These are phyloP conservation scores for Drosophila subsilvestris DNA, from an alignment of 2,888 invertebrate species.

Conservation along the genomic window DNA sequence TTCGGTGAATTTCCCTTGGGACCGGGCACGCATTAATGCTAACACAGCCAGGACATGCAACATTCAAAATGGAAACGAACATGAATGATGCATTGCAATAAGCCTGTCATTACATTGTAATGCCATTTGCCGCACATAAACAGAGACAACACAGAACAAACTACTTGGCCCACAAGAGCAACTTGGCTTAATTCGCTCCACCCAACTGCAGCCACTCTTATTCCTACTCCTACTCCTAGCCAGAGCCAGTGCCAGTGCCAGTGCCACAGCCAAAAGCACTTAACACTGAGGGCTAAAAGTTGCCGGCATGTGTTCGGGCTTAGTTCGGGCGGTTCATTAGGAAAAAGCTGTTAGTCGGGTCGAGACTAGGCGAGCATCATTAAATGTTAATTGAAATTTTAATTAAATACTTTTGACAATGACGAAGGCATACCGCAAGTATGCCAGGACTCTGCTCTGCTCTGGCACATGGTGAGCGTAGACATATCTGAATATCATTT, in stretches of 20 bases:
- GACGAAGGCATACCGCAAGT: conserved; percentile 62
- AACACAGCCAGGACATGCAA: conserved; percentile 42
- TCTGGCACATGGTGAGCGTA: no score
- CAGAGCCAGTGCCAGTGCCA: conserved; percentile 26
- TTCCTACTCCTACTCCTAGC: conserved; percentile 1
- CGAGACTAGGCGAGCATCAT: conserved; percentile 48
- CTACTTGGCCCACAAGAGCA: conserved; percentile 30
- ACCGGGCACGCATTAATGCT: conserved; percentile 6
- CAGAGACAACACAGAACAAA: conserved; percentile 16
- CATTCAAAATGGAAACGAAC: neutral
- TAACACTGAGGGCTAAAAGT: conserved; percentile 28
- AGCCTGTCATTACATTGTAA: conserved; percentile 47
- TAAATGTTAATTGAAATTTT: conserved; percentile 77
- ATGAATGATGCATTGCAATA: conserved; percentile 47
- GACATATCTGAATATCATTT: conserved; percentile 25
- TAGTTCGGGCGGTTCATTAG: conserved; percentile 34
- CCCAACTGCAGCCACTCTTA: neutral
- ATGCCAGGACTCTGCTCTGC: conserved; percentile 1
- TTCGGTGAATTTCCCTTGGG: conserved; percentile 1
- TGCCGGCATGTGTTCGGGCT: conserved; percentile 42
- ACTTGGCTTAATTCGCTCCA: conserved; percentile 38
- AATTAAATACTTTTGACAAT: conserved; percentile 74
- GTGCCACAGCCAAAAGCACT: conserved; percentile 19
- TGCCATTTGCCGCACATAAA: conserved; percentile 45
- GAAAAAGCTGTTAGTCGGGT: conserved; percentile 20